Percentiles rank a stretch among this genome's conserved stretches.
Evolutionary conservation across 1,140 invertebrate genomes (phyloP).

Genomic region (Drosophila guanche): DNA sequence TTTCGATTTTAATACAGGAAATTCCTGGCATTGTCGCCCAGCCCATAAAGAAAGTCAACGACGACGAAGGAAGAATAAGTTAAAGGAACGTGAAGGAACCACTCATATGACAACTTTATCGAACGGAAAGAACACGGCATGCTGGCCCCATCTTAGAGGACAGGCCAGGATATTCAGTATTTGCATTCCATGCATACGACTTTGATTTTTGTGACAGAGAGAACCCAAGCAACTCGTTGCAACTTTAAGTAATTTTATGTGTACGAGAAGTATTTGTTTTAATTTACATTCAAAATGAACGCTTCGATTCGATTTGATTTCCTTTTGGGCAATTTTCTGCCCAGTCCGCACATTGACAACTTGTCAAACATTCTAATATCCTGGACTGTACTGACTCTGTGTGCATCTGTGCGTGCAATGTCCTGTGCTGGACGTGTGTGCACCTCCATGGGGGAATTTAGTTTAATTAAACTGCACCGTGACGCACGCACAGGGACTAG

Average conservation of each 20-base stretch:
- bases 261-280: conserved; percentile 43
- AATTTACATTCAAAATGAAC: conserved; percentile 60
- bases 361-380: conserved; percentile 65
- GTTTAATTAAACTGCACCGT: conserved; percentile 66
- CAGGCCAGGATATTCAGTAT: not conserved
- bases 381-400: conserved; percentile 1
- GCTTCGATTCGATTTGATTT: conserved; percentile 6
- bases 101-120: conserved; percentile 71
- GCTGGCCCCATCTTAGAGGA: not conserved
- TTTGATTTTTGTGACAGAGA: conserved; percentile 33
- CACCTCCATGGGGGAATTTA: conserved; percentile 39
- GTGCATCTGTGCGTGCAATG: conserved; percentile 6
- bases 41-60: conserved; percentile 40
- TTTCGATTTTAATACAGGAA: conserved; percentile 80
- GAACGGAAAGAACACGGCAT: conserved; percentile 11
- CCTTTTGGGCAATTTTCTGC: conserved; percentile 38
- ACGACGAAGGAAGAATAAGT: conserved; percentile 23
- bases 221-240: conserved; percentile 10
- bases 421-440: conserved; percentile 5
- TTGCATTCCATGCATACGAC: conserved; percentile 9
- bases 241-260: conserved; percentile 75
- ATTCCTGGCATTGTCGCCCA: conserved; percentile 70
- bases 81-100: conserved; percentile 9
- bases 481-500: conserved; percentile 18
- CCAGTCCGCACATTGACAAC: conserved; percentile 50